Evolutionary conservation across 2,113 vertebrate species (phyloP).

Genomic region (Macroglossus sobrinus): DNA sequence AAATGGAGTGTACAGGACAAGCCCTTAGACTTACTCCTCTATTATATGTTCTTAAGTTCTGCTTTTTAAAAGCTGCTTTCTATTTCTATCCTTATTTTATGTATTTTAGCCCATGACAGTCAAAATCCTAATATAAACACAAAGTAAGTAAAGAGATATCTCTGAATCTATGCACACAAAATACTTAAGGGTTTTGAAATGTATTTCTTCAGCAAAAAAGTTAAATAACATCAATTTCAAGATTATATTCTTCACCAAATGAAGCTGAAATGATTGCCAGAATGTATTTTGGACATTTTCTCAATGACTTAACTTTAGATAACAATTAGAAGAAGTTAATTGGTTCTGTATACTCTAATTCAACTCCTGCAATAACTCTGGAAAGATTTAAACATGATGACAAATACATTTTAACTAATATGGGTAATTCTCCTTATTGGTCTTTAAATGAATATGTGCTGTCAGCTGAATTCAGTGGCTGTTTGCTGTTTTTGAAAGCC

Average conservation of each 20-base stretch:
- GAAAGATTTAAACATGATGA: constrained; percentile 38
- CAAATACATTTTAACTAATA: constrained; percentile 24
- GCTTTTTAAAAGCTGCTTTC: neutral
- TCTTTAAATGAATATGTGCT: constrained; percentile 41
- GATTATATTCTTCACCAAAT: neutral
- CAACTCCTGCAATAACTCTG: neutral
- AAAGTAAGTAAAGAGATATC: neutral
- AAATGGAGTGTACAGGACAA: fast-evolving
- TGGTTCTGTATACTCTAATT: neutral
- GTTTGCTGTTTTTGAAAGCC: constrained; percentile 19
- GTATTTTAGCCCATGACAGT: neutral
- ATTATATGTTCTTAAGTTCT: neutral
- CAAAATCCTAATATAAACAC: neutral
- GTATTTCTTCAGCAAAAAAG: neutral
- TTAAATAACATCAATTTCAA: neutral
- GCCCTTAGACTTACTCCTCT: neutral
- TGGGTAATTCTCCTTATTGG: constrained; percentile 32
- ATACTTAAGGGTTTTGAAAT: neutral
- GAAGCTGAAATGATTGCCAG: neutral
- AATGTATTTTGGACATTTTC: neutral
- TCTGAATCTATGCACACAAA: neutral
- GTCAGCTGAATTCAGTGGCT: constrained; percentile 21
- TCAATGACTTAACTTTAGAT: neutral
- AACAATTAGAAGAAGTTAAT: constrained; percentile 47
- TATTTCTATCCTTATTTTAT: neutral